Evolutionary conservation across 2,113 vertebrate species (phyloP).

Genomic region (Apteryx owenii): DNA sequence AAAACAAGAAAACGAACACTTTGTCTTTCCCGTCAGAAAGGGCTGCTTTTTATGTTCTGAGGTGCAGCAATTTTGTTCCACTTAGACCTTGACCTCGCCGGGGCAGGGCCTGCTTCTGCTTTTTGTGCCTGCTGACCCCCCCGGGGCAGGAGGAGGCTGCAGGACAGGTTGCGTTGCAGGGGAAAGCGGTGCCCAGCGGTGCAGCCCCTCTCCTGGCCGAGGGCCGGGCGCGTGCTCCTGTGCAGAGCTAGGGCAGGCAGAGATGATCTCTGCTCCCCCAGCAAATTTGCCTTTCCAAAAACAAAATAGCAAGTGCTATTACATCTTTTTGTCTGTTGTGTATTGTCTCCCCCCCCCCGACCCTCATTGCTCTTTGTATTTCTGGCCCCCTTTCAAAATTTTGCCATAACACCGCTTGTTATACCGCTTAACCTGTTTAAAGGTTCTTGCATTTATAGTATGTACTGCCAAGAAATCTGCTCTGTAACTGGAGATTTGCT

Average conservation of each 20-base stretch:
- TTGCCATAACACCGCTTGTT: neutral
- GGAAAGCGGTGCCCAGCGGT: fast-evolving
- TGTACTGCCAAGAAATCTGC: neutral
- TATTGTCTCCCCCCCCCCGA: too few species aligned
- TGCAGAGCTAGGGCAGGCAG: fast-evolving
- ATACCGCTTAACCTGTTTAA: neutral
- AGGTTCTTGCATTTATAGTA: neutral
- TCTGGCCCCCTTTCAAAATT: neutral
- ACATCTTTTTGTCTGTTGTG: neutral
- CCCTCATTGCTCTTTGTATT: neutral
- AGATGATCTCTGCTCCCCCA: neutral
- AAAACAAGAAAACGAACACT: neutral
- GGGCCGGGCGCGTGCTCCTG: neutral
- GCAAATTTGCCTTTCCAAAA: neutral
- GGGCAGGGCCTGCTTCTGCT: neutral
- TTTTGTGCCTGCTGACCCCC: neutral
- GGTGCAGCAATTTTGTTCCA: neutral
- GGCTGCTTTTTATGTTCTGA: neutral
- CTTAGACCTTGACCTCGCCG: neutral
- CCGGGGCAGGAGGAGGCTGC: fast-evolving
- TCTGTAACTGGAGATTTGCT: neutral
- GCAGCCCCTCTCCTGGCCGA: neutral
- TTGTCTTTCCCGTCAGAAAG: neutral
- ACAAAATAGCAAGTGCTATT: neutral
- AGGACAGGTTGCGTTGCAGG: fast-evolving